Conservation (phyloP, 2,797 vertebrate genomes). For the Sebastes taczanowskii region DNA sequence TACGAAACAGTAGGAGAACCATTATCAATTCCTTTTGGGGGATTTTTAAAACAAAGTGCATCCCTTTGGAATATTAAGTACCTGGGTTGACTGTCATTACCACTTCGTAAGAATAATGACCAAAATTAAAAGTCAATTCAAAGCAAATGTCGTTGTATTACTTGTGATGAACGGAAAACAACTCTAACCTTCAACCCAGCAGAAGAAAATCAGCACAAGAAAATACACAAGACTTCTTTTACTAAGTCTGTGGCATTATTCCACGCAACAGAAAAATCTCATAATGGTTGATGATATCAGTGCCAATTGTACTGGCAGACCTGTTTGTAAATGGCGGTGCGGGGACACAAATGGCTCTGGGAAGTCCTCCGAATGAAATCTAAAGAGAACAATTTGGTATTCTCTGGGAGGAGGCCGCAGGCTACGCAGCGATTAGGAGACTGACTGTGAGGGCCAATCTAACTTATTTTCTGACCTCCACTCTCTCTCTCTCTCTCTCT, state of each 20-base stretch:
- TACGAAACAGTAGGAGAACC: not conserved
- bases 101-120: not conserved
- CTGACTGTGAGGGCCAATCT: not conserved
- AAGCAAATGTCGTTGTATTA: not conserved
- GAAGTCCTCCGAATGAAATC: conserved; percentile 40
- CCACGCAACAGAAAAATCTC: conserved; percentile 26
- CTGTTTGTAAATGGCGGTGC: conserved; percentile 31
- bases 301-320: conserved; percentile 11
- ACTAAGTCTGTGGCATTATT: not conserved
- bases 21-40: not conserved
- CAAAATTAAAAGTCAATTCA: not conserved
- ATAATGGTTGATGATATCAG: conserved; percentile 26
- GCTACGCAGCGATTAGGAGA: conserved; percentile 17
- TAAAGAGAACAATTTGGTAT: conserved; percentile 38
- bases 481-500: not conserved
- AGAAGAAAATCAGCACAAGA: not conserved
- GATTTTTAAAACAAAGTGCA: not conserved
- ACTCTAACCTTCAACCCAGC: not conserved
- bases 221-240: not conserved
- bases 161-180: not conserved
- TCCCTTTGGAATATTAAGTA: not conserved
- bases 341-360: conserved; percentile 10
- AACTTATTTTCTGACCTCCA: conserved; percentile 5
- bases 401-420: conserved; percentile 24
- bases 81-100: not conserved